Percentiles rank a stretch among this genome's conserved stretches.
These are phyloP conservation scores for Drosophila melanosoma DNA, from an alignment of 2,888 invertebrate genomes.

Conservation along the genomic window DNA sequence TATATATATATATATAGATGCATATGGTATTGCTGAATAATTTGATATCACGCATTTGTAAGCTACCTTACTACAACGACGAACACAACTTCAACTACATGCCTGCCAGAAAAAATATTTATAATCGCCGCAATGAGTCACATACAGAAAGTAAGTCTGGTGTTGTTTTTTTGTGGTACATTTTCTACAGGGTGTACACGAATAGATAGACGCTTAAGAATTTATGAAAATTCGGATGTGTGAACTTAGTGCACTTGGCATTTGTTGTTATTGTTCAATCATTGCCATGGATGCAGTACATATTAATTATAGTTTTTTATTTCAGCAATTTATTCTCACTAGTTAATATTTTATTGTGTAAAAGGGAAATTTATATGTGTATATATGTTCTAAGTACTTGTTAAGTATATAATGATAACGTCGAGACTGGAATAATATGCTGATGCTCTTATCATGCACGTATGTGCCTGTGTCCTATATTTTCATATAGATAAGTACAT, in stretches of 20 bases:
- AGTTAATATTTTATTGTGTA: conserved; percentile 1
- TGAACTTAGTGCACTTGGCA: conserved; percentile 9
- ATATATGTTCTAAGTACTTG: neutral
- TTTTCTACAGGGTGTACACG: conserved; percentile 7
- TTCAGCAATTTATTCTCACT: neutral
- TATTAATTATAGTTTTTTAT: conserved; percentile 18
- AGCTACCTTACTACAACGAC: neutral
- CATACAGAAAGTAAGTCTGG: conserved; percentile 32
- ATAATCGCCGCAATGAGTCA: conserved; percentile 67
- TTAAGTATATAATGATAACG: neutral
- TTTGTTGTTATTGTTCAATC: conserved; percentile 9
- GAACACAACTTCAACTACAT: conserved; percentile 6
- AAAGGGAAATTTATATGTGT: neutral
- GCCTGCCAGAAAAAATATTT: conserved; percentile 48
- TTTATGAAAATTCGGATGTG: conserved; percentile 8
- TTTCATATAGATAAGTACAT: neutral
- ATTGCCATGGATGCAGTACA: conserved; percentile 3
- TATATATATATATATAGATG: conserved; percentile 2
- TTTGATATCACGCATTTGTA: conserved; percentile 61
- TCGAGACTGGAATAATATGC: conserved; percentile 19
- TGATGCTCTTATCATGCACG: conserved; percentile 37
- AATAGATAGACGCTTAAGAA: conserved; percentile 1
- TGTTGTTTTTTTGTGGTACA: conserved; percentile 25
- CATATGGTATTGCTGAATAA: conserved; percentile 29
- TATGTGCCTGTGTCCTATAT: neutral